These are phyloP conservation scores for Spodoptera exigua DNA, from an alignment of 2,888 invertebrate genomes.

Conservation along the genomic window DNA sequence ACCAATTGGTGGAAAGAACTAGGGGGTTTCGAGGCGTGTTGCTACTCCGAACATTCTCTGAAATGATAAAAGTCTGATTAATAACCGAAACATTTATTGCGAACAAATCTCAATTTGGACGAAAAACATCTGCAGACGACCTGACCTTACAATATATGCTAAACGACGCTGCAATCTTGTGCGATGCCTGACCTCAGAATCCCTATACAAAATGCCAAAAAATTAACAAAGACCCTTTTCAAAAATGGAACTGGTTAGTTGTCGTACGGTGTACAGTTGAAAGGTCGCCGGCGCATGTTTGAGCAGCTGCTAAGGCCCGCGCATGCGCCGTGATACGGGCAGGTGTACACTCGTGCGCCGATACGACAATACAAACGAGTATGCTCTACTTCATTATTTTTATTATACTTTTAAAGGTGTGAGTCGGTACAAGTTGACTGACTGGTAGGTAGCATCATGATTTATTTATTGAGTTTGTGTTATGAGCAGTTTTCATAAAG, in stretches of 20 bases:
- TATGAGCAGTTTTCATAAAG: background rate
- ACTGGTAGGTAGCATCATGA: constrained; percentile 6
- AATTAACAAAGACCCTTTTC: constrained; percentile 4
- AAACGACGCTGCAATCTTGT: background rate
- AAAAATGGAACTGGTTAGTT: constrained; percentile 56
- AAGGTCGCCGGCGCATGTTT: constrained; percentile 61
- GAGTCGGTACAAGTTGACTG: constrained; percentile 24
- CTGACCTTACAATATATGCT: background rate
- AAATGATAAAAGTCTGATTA: too few species aligned
- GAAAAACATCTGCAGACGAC: constrained; percentile 1
- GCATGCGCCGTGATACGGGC: constrained; percentile 75
- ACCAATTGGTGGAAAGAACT: too few species aligned
- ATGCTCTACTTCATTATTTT: constrained; percentile 64
- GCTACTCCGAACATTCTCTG: too few species aligned
- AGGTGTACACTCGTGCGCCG: constrained; percentile 71
- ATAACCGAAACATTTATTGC: background rate
- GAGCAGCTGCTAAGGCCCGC: constrained; percentile 73
- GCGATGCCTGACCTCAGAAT: constrained; percentile 15
- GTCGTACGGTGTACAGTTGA: constrained; percentile 62
- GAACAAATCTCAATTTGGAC: background rate
- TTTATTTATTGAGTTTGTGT: too few species aligned
- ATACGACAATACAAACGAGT: constrained; percentile 45
- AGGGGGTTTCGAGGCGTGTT: too few species aligned
- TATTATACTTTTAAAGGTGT: constrained; percentile 29
- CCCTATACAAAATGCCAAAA: constrained; percentile 10